phyloP scores from a whole-genome alignment of 2,797 vertebrate genomes.

The Pristis pectinata region DNA sequence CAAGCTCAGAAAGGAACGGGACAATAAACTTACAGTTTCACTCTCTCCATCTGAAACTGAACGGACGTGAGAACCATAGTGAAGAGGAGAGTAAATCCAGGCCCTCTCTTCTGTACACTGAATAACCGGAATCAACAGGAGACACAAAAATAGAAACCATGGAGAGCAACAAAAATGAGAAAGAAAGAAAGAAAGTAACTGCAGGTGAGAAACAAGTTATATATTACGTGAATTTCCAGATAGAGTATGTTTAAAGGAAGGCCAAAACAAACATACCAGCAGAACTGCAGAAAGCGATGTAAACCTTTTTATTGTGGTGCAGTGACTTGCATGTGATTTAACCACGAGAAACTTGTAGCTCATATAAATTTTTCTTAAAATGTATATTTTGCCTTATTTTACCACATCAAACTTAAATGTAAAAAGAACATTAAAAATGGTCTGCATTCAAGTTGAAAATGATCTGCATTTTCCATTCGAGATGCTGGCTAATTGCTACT shows the following conservation, averaged over 20 bases:
- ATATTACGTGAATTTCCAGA: slow-evolving; percentile 56
- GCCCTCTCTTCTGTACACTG: slow-evolving; percentile 95
- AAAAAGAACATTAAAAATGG: neutral
- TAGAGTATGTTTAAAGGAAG: slow-evolving; percentile 62
- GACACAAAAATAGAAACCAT: slow-evolving; percentile 63
- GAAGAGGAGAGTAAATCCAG: slow-evolving; percentile 99
- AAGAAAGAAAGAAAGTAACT: slow-evolving; percentile 58
- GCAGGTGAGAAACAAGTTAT: slow-evolving; percentile 55
- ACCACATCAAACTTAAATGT: neutral
- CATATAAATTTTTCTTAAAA: neutral
- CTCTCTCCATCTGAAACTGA: slow-evolving; percentile 87
- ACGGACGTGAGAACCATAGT: slow-evolving; percentile 85
- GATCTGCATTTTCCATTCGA: neutral
- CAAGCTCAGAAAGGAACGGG: neutral
- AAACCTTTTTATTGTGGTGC: neutral
- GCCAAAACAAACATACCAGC: slow-evolving; percentile 20
- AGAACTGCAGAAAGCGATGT: neutral
- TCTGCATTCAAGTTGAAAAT: neutral
- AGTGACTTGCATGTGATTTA: neutral
- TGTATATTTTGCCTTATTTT: neutral
- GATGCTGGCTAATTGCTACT: neutral
- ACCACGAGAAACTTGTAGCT: neutral
- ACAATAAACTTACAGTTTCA: slow-evolving; percentile 90
- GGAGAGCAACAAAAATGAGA: slow-evolving; percentile 42
- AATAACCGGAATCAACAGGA: slow-evolving; percentile 65